Evolutionary conservation across 35 echinoderm and acorn worm genomes (phyloP).

Genomic region (Lytechinus pictus): DNA sequence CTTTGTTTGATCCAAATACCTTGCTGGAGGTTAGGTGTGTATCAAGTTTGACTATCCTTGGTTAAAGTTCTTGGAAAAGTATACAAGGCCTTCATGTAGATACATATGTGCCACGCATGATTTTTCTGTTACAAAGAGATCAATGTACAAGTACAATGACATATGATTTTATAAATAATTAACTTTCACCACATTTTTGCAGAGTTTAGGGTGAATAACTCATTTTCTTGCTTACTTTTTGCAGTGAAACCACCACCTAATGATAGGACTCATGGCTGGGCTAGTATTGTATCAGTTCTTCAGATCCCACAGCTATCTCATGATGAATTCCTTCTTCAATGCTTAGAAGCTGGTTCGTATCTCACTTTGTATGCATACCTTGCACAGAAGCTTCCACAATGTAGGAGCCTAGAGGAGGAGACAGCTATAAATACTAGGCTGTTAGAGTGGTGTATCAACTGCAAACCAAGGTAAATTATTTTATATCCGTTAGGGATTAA

Average conservation of each 20-base stretch:
- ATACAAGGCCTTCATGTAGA: too few species aligned
- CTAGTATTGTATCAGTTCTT: slow-evolving; percentile 58
- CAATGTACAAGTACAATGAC: too few species aligned
- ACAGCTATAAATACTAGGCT: slow-evolving; percentile 64
- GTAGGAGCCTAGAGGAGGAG: slow-evolving; percentile 83
- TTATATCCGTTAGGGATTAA: too few species aligned
- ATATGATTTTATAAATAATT: too few species aligned
- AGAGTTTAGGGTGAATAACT: too few species aligned
- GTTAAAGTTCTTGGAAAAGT: too few species aligned
- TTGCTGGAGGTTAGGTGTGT: too few species aligned
- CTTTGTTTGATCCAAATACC: too few species aligned
- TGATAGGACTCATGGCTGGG: slow-evolving; percentile 77
- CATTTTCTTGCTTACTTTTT: slow-evolving; percentile 21
- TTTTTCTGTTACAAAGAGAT: too few species aligned
- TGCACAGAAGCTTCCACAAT: slow-evolving; percentile 70
- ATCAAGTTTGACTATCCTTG: too few species aligned
- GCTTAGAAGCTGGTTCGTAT: slow-evolving; percentile 67
- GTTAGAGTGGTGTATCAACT: slow-evolving; percentile 78
- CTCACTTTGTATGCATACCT: slow-evolving; percentile 92
- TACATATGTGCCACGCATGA: too few species aligned
- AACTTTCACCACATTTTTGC: too few species aligned
- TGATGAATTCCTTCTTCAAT: slow-evolving; percentile 82
- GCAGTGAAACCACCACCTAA: slow-evolving; percentile 18
- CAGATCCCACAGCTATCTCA: slow-evolving; percentile 90
- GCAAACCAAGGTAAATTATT: slow-evolving; percentile 74